Percentiles rank a stretch among this genome's conserved stretches.
These are phyloP conservation scores for Ptychobarbus kaznakovi DNA, from an alignment of 2,797 vertebrate species.

Conservation along the genomic window DNA sequence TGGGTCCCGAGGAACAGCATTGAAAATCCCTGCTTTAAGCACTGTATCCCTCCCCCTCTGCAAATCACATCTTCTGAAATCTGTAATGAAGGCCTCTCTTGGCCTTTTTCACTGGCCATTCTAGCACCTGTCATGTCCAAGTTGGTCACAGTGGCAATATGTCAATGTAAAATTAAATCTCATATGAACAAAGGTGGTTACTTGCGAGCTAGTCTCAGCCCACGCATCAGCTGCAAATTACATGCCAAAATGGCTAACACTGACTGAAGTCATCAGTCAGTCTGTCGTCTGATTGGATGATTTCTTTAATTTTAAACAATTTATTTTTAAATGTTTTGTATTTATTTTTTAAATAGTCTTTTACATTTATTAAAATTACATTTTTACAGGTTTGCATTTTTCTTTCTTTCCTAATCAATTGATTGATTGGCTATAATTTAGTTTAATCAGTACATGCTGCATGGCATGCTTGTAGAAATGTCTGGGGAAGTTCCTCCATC, in stretches of 20 bases:
- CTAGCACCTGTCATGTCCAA: constrained; percentile 28
- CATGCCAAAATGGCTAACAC: background rate
- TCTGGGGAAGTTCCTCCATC: constrained; percentile 20
- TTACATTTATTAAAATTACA: background rate
- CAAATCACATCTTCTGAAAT: constrained; percentile 23
- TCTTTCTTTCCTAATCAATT: background rate
- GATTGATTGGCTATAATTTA: background rate
- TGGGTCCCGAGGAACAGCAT: too few relatives aligned
- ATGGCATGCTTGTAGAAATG: background rate
- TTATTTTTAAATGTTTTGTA: background rate
- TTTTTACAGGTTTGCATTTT: background rate
- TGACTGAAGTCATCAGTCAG: background rate
- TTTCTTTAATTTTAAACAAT: background rate
- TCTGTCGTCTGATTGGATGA: background rate
- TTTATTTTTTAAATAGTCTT: background rate
- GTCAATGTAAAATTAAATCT: constrained; percentile 15
- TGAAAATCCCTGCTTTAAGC: background rate
- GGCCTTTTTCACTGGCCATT: background rate
- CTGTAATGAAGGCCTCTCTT: constrained; percentile 16
- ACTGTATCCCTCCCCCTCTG: background rate
- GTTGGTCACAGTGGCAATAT: background rate
- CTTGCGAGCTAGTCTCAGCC: background rate
- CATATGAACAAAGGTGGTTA: background rate
- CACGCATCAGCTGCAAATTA: background rate
- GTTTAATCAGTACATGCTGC: background rate